Evolutionary conservation across 2,888 invertebrate species (phyloP), one percentile per base, ranked within the genome.

Genomic region (Chaetoderma sp.): DNA sequence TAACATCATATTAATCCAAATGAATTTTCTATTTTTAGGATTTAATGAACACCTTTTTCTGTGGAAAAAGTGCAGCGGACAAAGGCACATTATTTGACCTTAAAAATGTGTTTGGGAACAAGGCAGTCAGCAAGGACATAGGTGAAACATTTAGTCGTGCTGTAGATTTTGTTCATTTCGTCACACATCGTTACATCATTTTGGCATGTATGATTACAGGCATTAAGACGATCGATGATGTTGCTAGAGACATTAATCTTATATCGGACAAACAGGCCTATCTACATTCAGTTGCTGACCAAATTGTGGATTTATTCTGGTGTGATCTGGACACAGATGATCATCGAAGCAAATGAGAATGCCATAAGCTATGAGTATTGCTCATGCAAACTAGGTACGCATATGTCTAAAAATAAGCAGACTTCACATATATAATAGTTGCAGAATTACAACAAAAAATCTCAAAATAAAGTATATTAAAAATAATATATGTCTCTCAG

Each of bases 21-120:
- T 33, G 36, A 8, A 42, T 28, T 30, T n/a, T 54, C 6, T 54
- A 33, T 32, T 58, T 60, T 32, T 30, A 73, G 69, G 69, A 71
- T 49, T 25, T 57, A 4, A 70, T 67, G 67, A 63, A 67, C 47
- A 32, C 10, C 1, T 42, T 68, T 18, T 72, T 62, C 32, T 49
- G 25, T 25, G 66, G 65, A 3, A 62, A 39, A 18, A 65, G 67
- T 45, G 64, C 45, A 1, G 44, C 52, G 10, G 70, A 71, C 18
- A 68, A 66, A 44, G 72, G 74, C 8, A 72, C 74, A 4, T 44
- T 72, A 2, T 68, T 39, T 27, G 60, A 73, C 21, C 13, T 69
- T 5, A 67, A 65, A 52, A 68, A 65, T 33, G 10, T 61, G 0
- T 68, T 68, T 44, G 60, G 62, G 16, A 57, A 63, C 3, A 50